Percentiles rank a stretch among this genome's conserved stretches.
phyloP scores from a whole-genome alignment of 1,140 invertebrate genomes.

The Zaprionus lachaisei region DNA sequence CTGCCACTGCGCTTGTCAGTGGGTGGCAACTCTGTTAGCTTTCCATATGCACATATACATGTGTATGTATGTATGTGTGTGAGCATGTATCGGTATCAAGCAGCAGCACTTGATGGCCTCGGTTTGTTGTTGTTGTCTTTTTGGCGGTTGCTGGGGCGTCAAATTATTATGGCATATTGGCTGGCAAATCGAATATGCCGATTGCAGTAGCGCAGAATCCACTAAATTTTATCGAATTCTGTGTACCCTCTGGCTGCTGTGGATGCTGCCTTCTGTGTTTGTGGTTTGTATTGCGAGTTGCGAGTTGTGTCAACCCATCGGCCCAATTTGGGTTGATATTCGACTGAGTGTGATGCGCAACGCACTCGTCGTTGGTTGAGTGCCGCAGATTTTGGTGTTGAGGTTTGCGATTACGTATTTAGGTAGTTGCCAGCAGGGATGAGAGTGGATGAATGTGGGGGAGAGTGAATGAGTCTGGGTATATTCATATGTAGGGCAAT shows the following conservation, averaged over 20 bases:
- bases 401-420: background rate
- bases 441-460: background rate
- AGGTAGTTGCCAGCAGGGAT: background rate
- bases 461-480: background rate
- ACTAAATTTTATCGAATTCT: slow-evolving; percentile 14
- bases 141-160: slow-evolving; percentile 29
- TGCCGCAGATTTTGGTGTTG: slow-evolving; percentile 5
- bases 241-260: background rate
- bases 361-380: background rate
- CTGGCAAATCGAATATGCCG: slow-evolving; percentile 54
- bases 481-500: too few relatives aligned
- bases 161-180: slow-evolving; percentile 62
- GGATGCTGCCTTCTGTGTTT: background rate
- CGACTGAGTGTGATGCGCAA: background rate
- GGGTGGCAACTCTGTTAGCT: slow-evolving; percentile 35
- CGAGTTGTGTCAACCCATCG: background rate
- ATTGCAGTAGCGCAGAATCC: slow-evolving; percentile 4
- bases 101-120: slow-evolving; percentile 27
- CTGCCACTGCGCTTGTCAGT: background rate
- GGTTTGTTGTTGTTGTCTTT: slow-evolving; percentile 7
- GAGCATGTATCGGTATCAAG: slow-evolving; percentile 24
- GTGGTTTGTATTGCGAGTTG: background rate
- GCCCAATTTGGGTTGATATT: background rate
- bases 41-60: background rate
- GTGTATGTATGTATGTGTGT: slow-evolving; percentile 22